Base-by-base conservation (phyloP, 1,140 invertebrate species). In the Cyphomyrmex costatus region DNA sequence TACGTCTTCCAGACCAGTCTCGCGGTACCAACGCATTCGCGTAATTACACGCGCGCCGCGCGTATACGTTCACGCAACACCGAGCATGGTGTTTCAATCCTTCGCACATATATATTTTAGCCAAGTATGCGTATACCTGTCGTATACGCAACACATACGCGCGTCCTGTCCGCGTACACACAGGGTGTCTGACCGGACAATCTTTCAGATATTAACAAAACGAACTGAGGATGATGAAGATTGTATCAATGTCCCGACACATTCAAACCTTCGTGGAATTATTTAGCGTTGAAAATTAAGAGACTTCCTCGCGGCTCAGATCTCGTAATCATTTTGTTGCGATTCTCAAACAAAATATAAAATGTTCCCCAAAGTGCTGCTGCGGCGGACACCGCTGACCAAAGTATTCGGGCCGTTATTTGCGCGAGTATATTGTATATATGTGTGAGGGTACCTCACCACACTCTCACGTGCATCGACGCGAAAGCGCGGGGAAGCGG, bases 31-130 rank as follows among this genome's bases (percentile, higher is more conserved):
- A 74, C 88, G 88, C 76, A 77, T 79, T 73, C 71, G 78, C 71
- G 66, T 82, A 86, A 79, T 83, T 78, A 89, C 87, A 74, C 88
- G 66, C 66, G 51, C 87, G 63, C 70, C 53, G 53, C 53, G 46
- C 33, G 33, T 73, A 73, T 49, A 46, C 36, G 68, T 74, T 49
- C 79, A 60, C 68, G 68, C 79, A 33, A 68, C n/a, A n/a, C n/a
- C n/a, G n/a, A 46, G 16, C 19, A 24, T 36, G 56, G 79, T 49
- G 68, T 83, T 73, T 60, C 53, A 19, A 74, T 83, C 68, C 79
- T 49, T 60, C 24, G 53, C 68, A 46, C n/a, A 74, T 33, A 49
- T 33, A 49, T 56, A 19, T 74, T 42, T 80, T 68, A 33, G 0
- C 24, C 0, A 16, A 7, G 53, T 56, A 24, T 21, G 49, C 36